Conservation (phyloP, 2,797 vertebrate genomes). For the Cyclura pinguis region DNA sequence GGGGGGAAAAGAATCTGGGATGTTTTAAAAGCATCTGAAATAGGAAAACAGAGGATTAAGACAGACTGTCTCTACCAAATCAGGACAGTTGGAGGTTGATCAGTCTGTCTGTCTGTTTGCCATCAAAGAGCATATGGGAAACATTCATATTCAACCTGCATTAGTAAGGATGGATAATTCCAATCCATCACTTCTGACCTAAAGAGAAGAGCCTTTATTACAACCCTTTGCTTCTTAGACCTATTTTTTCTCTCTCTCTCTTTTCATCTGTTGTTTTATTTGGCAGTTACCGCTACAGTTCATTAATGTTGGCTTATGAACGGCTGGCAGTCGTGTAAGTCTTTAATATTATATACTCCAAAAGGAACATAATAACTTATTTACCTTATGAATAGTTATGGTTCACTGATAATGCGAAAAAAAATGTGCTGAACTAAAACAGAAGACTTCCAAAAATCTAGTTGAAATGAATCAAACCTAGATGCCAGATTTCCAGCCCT, state of each 20-base stretch:
- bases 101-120: background rate
- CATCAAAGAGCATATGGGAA: background rate
- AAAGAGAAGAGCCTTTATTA: background rate
- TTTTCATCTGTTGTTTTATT: slow-evolving; percentile 39
- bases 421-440: slow-evolving; percentile 29
- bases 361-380: slow-evolving; percentile 59
- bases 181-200: background rate
- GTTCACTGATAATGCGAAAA: slow-evolving; percentile 53
- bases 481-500: slow-evolving; percentile 33
- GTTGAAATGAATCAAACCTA: slow-evolving; percentile 11
- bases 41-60: too few species aligned
- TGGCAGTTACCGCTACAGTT: slow-evolving; percentile 51
- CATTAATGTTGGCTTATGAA: slow-evolving; percentile 63
- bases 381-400: slow-evolving; percentile 44
- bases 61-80: too few species aligned
- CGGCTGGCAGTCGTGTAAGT: slow-evolving; percentile 35
- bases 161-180: background rate
- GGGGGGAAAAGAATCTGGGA: too few species aligned
- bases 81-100: too few species aligned
- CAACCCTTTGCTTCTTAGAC: background rate
- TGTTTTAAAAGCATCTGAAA: too few species aligned
- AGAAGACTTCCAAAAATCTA: slow-evolving; percentile 26
- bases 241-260: background rate
- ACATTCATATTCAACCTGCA: background rate
- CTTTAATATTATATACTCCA: slow-evolving; percentile 51